Conservation (phyloP, 2,797 vertebrate genomes). For the Smutsia temminckii region DNA sequence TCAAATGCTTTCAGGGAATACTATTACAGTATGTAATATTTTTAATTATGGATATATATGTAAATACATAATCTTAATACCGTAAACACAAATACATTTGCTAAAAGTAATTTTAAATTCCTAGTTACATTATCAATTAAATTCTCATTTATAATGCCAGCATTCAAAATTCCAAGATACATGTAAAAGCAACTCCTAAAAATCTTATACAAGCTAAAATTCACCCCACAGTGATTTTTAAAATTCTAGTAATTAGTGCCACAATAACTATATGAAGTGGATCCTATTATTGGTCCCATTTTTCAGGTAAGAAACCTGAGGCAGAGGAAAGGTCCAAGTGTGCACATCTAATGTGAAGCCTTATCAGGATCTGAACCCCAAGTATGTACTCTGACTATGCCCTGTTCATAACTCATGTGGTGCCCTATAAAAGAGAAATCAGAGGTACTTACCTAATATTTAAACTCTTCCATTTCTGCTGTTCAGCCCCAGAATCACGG, state of each 20-base stretch:
- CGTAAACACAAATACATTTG: neutral
- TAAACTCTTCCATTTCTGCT: slow-evolving; percentile 69
- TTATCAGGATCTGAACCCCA: neutral
- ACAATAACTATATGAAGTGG: neutral
- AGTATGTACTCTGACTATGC: neutral
- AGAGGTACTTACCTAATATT: slow-evolving; percentile 70
- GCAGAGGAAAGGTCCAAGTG: neutral
- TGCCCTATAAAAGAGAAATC: slow-evolving; percentile 44
- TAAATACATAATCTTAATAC: neutral
- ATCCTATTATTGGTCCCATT: neutral
- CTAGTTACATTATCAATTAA: neutral
- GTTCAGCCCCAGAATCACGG: slow-evolving; percentile 57
- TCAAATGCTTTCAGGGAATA: neutral
- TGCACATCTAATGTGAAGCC: neutral
- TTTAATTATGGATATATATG: neutral
- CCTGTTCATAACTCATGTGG: slow-evolving; percentile 29
- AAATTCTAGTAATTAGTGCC: neutral
- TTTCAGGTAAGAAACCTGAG: neutral
- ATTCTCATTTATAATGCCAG: neutral
- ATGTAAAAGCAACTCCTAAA: neutral
- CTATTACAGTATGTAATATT: neutral
- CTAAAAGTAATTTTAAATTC: neutral
- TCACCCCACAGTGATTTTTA: neutral
- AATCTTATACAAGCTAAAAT: neutral
- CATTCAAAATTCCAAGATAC: neutral